A percentile compares a stretch with the other conserved stretches of the same genome.
Conservation (phyloP, 2,888 invertebrate genomes). For the Lypha dubia region DNA sequence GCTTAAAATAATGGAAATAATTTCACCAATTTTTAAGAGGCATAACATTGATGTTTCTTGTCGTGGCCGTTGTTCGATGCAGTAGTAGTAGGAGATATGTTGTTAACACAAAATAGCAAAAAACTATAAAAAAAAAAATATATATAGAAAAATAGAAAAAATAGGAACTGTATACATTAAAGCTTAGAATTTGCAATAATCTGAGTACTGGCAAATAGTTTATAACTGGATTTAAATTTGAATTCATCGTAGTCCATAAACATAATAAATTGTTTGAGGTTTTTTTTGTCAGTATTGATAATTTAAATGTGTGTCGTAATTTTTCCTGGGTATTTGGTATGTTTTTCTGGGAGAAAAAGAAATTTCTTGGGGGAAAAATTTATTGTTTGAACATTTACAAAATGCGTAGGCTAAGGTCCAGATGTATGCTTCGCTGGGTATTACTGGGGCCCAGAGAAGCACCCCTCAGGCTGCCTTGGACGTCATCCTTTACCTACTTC, state of each 20-base stretch:
- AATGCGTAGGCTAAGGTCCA: no score
- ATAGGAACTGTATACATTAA: background rate
- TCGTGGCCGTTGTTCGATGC: constrained; percentile 34
- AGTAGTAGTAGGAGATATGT: constrained; percentile 60
- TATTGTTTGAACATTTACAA: background rate
- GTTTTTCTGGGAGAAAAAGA: background rate
- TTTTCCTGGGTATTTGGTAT: background rate
- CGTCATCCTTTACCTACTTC: no score
- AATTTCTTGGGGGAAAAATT: background rate
- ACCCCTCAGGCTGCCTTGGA: no score
- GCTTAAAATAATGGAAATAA: constrained; percentile 66
- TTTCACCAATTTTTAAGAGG: constrained; percentile 71
- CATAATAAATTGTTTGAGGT: constrained; percentile 79
- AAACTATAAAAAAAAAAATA: background rate
- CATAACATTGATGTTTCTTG: constrained; percentile 66
- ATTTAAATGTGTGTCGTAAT: constrained; percentile 45
- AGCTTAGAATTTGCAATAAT: constrained; percentile 40
- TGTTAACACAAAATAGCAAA: constrained; percentile 56
- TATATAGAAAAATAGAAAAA: background rate
- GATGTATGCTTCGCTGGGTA: no score
- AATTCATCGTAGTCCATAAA: constrained; percentile 80
- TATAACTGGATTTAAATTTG: constrained; percentile 80
- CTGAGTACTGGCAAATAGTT: constrained; percentile 47
- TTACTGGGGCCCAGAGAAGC: no score
- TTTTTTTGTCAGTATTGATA: constrained; percentile 29